A percentile compares a stretch with the other conserved stretches of the same genome.
Conservation (phyloP, 2,113 vertebrate genomes). For the Struthio camelus region DNA sequence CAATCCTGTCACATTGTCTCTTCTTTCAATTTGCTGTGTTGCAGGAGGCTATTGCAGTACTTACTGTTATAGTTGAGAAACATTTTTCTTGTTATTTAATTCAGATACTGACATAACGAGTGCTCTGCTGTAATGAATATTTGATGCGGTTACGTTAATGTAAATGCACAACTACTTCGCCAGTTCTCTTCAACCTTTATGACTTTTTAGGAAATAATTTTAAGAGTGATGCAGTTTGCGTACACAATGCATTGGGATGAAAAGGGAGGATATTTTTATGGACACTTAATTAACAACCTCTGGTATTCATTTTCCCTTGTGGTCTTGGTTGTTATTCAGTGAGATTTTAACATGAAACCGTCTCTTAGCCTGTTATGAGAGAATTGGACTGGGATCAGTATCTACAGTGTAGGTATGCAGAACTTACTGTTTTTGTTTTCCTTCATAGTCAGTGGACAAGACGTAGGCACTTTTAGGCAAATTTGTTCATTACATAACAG, state of each 20-base stretch:
- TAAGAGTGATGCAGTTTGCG: not conserved
- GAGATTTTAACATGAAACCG: not conserved
- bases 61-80: constrained; percentile 30
- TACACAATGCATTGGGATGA: not conserved
- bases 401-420: not conserved
- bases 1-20: not conserved
- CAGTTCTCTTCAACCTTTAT: not conserved
- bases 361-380: not conserved
- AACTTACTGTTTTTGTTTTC: not conserved
- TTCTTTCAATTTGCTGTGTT: not conserved
- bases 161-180: not conserved
- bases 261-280: not conserved
- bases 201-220: not conserved
- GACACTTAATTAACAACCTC: not conserved
- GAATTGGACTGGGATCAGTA: not conserved
- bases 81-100: constrained; percentile 57
- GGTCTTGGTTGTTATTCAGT: not conserved
- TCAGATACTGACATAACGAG: constrained; percentile 56
- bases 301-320: not conserved
- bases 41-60: not conserved
- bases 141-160: constrained; percentile 53
- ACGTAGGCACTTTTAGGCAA: not conserved
- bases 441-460: not conserved
- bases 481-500: not conserved
- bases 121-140: constrained; percentile 57